Conservation (phyloP, 2,113 vertebrate species). For the Oostethus manadensis region DNA sequence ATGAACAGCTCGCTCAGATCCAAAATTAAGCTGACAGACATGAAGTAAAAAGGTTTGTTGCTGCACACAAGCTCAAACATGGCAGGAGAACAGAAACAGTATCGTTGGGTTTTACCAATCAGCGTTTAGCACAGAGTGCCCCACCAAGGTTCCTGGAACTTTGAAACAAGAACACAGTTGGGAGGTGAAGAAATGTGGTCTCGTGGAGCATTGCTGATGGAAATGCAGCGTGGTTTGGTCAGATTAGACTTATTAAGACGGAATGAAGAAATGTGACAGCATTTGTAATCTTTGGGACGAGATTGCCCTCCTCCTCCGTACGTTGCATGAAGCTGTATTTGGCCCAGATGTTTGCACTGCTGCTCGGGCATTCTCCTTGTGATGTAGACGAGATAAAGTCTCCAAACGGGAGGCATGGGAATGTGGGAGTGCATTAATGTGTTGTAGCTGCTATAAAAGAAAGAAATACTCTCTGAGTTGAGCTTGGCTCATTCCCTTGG, state of each 20-base stretch:
- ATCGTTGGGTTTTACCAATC: too few relatives aligned
- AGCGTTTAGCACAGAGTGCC: too few relatives aligned
- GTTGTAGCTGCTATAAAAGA: conserved; percentile 18
- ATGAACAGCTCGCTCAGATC: too few relatives aligned
- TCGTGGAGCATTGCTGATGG: too few relatives aligned
- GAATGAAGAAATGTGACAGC: not conserved
- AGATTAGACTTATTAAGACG: not conserved
- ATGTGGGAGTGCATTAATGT: conserved; percentile 23
- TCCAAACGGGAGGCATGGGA: conserved; percentile 22
- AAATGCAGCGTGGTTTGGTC: too few relatives aligned
- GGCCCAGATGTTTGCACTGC: conserved; percentile 32
- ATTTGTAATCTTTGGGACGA: conserved; percentile 4
- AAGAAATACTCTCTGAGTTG: conserved; percentile 11
- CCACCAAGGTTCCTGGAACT: too few relatives aligned
- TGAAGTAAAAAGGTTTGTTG: too few relatives aligned
- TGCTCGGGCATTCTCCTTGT: conserved; percentile 31
- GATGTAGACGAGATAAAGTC: conserved; percentile 25
- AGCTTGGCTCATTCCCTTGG: conserved; percentile 2
- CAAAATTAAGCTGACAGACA: too few relatives aligned
- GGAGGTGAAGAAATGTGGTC: too few relatives aligned
- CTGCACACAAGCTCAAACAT: too few relatives aligned
- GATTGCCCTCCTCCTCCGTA: not conserved
- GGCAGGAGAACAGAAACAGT: too few relatives aligned
- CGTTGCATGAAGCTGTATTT: conserved; percentile 6
- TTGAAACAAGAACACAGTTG: too few relatives aligned